Evolutionary conservation across 2,113 vertebrate genomes (phyloP), one percentile per base, ranked within the genome.

Genomic region (Cephalopterus ornatus): DNA sequence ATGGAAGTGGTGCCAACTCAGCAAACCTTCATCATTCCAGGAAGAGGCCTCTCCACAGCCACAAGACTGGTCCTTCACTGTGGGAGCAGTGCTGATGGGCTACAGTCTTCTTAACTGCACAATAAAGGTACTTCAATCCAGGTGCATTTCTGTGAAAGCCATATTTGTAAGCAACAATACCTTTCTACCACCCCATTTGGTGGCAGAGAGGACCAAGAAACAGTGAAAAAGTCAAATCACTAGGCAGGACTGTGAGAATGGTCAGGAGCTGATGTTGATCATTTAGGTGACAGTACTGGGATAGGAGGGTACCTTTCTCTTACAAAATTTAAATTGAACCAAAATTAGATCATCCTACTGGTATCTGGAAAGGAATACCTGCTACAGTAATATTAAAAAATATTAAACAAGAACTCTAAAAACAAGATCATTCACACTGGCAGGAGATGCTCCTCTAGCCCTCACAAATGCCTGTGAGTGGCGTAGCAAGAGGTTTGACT

Each of bases 1-100:
- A 10, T 32, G 32, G 59, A 77, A 66, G 22, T 42, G 33, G 13
- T 91, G 33, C 13, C 47, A 80, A 21, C 27, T 93, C n/a, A 63
- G 26, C 39, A 67, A 75, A 58, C 13, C 26, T 59, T 35, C 10
- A 2, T 55, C 58, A 42, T 37, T 83, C 72, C 39, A 16, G 35
- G 21, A 81, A 53, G 17, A 83, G 11, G 22, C 44, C 22, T 76
- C 47, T 83, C 35, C 30, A 33, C 35, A 86, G 58, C 28, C 32
- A 39, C 12, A 11, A 0, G 0, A 18, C 6, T 13, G 10, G 28
- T 53, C 49, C 35, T 72, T 73, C 10, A 2, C 7, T 66, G 66
- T 15, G n/a, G 70, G 37, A 93, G 28, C 32, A 27, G 35, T 14
- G n/a, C 42, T 62, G 47, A 46, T 55, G 52, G 33, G 23, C 44